Conservation (phyloP, 2,888 invertebrate species). For the Rhagonycha lutea region DNA sequence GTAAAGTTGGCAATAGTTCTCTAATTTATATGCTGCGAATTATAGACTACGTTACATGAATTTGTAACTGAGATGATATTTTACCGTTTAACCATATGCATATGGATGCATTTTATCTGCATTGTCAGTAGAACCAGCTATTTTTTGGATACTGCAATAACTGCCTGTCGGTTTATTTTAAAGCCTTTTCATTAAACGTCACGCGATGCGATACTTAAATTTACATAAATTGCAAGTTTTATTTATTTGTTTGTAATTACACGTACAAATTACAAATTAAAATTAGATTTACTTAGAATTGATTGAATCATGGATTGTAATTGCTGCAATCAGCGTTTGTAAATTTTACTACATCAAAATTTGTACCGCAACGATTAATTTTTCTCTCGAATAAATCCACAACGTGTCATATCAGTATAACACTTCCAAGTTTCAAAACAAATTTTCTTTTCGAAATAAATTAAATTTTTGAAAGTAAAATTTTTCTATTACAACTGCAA, state of each 20-base stretch:
- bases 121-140: constrained; percentile 16
- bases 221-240: constrained; percentile 12
- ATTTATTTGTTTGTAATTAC: constrained; percentile 2
- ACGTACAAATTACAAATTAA: constrained; percentile 8
- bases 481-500: constrained; percentile 20
- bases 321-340: neutral
- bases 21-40: constrained; percentile 38
- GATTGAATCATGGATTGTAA: neutral
- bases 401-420: neutral
- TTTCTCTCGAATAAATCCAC: neutral
- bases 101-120: constrained; percentile 28
- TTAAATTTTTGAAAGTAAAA: neutral
- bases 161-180: constrained; percentile 4
- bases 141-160: neutral
- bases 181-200: constrained; percentile 10
- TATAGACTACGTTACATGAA: constrained; percentile 30
- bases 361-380: neutral
- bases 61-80: constrained; percentile 31
- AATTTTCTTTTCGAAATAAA: neutral
- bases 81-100: constrained; percentile 27
- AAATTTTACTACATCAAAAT: neutral
- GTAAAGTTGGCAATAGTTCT: constrained; percentile 32
- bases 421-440: neutral
- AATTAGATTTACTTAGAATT: neutral
- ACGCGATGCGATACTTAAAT: constrained; percentile 23